Conservation (phyloP, 2,888 invertebrate genomes). For the Sinelater perroti region DNA sequence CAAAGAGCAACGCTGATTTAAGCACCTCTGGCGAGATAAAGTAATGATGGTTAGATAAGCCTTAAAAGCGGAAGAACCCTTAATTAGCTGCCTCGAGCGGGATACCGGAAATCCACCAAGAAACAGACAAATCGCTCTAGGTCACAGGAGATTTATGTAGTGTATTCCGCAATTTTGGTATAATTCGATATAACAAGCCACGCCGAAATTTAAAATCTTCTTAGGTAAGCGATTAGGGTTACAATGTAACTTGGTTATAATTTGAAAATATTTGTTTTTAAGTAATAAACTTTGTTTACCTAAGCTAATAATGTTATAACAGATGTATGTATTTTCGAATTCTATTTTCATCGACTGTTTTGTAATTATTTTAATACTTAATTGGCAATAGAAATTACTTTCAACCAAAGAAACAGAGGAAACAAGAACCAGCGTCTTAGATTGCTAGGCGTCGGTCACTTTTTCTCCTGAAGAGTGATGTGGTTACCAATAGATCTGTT, state of each 20-base stretch:
- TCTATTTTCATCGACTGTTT: no score
- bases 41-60: constrained; percentile 37
- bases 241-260: no score
- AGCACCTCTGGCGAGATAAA: constrained; percentile 24
- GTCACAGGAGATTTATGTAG: constrained; percentile 37
- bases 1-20: constrained; percentile 26
- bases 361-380: no score
- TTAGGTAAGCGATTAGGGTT: no score
- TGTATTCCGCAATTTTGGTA: constrained; percentile 35
- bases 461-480: constrained; percentile 20
- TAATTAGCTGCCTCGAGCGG: constrained; percentile 41
- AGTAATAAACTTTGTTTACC: no score
- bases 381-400: constrained; percentile 23
- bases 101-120: constrained; percentile 35
- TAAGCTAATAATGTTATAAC: no score
- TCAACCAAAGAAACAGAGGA: constrained; percentile 19
- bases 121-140: constrained; percentile 40
- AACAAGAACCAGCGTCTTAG: constrained; percentile 17
- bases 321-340: no score
- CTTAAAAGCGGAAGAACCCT: constrained; percentile 40
- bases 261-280: no score
- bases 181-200: constrained; percentile 25
- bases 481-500: constrained; percentile 14
- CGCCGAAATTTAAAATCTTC: no score
- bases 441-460: constrained; percentile 21